Evolutionary conservation across 1,140 invertebrate species (phyloP).

Genomic region (Gonatopus flavifemur): DNA sequence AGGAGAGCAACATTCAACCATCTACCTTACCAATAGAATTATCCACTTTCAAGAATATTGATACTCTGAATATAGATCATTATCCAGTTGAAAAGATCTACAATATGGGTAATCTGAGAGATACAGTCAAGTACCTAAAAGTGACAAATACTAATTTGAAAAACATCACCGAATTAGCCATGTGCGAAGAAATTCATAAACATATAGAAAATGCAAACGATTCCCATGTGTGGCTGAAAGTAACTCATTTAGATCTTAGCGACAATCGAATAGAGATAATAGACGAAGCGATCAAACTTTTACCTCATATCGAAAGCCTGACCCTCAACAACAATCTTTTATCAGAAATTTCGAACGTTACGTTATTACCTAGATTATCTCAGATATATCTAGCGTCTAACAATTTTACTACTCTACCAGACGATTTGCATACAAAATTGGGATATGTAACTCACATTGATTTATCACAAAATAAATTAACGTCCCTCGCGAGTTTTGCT

Average conservation of each 20-base stretch:
- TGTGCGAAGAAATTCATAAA: slow-evolving; percentile 77
- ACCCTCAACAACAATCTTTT: slow-evolving; percentile 79
- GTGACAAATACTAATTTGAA: slow-evolving; percentile 65
- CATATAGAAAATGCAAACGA: slow-evolving; percentile 50
- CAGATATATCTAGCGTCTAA: slow-evolving; percentile 73
- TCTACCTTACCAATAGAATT: slow-evolving; percentile 81
- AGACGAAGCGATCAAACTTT: slow-evolving; percentile 77
- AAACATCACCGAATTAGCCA: slow-evolving; percentile 69
- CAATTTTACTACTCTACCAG: slow-evolving; percentile 71
- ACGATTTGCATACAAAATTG: slow-evolving; percentile 80
- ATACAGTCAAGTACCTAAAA: slow-evolving; percentile 64
- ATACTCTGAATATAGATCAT: slow-evolving; percentile 64
- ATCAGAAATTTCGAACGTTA: slow-evolving; percentile 73
- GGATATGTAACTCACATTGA: slow-evolving; percentile 88
- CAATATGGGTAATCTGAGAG: slow-evolving; percentile 69
- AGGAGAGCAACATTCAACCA: slow-evolving; percentile 80
- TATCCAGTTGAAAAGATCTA: slow-evolving; percentile 69
- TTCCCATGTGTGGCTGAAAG: slow-evolving; percentile 53
- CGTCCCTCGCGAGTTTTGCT: slow-evolving; percentile 73
- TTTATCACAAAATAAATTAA: slow-evolving; percentile 83
- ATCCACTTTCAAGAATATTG: slow-evolving; percentile 74
- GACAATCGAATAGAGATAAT: slow-evolving; percentile 77
- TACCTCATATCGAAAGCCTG: slow-evolving; percentile 74
- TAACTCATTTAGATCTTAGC: slow-evolving; percentile 71
- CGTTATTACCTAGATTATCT: slow-evolving; percentile 74